Evolutionary conservation across 1,140 invertebrate species (phyloP).

Genomic region (Schmidtea mediterranea): DNA sequence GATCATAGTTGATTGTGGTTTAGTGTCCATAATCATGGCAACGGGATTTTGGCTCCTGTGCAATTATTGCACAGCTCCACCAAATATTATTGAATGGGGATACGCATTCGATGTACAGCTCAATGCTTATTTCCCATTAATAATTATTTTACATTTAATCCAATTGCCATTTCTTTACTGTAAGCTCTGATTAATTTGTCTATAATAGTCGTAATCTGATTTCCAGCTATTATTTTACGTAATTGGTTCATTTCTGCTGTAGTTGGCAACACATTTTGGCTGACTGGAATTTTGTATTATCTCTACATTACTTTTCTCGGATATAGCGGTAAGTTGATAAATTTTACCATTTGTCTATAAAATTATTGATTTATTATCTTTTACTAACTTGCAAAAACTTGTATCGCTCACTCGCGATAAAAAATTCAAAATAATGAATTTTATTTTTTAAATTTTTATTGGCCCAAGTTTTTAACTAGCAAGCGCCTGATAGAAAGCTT

Average conservation of each 20-base stretch:
- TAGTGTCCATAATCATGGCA: constrained; percentile 54
- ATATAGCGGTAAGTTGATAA: constrained; percentile 53
- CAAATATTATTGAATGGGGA: constrained; percentile 68
- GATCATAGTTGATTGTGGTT: constrained; percentile 73
- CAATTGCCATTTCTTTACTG: constrained; percentile 63
- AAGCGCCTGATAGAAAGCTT: no score
- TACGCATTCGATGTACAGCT: constrained; percentile 95
- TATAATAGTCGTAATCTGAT: neutral
- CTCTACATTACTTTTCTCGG: constrained; percentile 90
- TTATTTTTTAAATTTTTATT: no score
- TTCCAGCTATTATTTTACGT: constrained; percentile 44
- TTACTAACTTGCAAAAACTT: constrained; percentile 5
- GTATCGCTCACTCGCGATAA: no score
- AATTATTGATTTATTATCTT: no score
- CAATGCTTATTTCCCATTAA: constrained; percentile 81
- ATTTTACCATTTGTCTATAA: no score
- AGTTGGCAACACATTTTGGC: constrained; percentile 74
- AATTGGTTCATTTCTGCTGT: constrained; percentile 42
- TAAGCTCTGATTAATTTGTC: constrained; percentile 27
- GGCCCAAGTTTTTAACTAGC: no score
- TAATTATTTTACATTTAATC: constrained; percentile 70
- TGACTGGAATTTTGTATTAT: constrained; percentile 66
- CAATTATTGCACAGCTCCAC: constrained; percentile 20
- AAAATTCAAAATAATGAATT: no score
- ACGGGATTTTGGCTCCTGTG: constrained; percentile 46